phyloP scores from a whole-genome alignment of 2,113 vertebrate genomes.

The Galeopterus variegatus region DNA sequence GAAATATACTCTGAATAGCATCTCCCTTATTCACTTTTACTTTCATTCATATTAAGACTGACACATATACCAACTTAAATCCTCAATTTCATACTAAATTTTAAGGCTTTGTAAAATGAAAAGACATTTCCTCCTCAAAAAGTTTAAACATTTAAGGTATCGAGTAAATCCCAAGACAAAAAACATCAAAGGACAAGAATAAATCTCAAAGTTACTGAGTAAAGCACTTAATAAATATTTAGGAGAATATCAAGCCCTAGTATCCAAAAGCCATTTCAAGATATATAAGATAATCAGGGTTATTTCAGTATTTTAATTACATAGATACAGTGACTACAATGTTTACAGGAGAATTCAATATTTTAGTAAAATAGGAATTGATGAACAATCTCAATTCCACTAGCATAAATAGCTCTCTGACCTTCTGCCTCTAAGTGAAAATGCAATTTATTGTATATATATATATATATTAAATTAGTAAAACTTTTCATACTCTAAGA shows the following conservation, averaged over 20 bases:
- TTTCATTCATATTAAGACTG: not conserved
- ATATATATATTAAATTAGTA: not conserved
- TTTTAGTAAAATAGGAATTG: constrained; percentile 44
- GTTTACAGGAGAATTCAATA: constrained; percentile 13
- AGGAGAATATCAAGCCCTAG: not conserved
- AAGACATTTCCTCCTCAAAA: not conserved
- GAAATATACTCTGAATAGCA: not conserved
- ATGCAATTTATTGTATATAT: not conserved
- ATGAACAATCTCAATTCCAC: not conserved
- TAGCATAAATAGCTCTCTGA: constrained; percentile 7
- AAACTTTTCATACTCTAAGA: constrained; percentile 56
- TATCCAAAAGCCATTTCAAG: not conserved
- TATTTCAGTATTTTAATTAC: constrained; percentile 32
- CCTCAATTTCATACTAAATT: not conserved
- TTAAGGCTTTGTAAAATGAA: constrained; percentile 9
- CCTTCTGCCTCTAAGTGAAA: constrained; percentile 23
- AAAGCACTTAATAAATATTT: constrained; percentile 31
- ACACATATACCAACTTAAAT: not conserved
- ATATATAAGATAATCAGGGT: not conserved
- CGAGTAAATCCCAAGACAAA: not conserved
- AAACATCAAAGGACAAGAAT: not conserved
- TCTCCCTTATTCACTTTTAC: not conserved
- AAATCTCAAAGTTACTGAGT: not conserved
- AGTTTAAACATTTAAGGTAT: not conserved
- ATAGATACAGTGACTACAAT: not conserved